These are phyloP conservation scores for Erynnis tages DNA, from an alignment of 2,888 invertebrate species.

Conservation along the genomic window DNA sequence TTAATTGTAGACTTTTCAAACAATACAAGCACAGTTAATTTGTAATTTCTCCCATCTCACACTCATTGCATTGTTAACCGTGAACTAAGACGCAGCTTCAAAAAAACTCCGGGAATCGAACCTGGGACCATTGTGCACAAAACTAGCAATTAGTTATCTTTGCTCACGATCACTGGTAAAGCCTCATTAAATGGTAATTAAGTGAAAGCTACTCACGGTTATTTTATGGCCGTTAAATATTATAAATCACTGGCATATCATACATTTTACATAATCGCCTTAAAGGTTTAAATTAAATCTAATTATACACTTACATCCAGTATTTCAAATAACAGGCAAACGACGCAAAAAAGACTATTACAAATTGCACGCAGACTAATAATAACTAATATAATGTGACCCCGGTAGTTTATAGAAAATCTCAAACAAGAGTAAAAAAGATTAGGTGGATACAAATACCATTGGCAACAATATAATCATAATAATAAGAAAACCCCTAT, in stretches of 20 bases:
- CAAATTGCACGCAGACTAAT: too few relatives aligned
- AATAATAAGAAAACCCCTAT: too few relatives aligned
- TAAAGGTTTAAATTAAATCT: neutral
- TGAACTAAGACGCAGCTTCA: neutral
- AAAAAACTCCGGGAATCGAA: conserved; percentile 20
- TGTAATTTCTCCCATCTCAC: conserved; percentile 22
- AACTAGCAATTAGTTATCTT: neutral
- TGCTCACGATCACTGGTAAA: neutral
- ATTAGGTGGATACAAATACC: too few relatives aligned
- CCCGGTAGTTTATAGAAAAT: too few relatives aligned
- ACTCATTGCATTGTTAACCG: conserved; percentile 13
- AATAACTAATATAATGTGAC: too few relatives aligned
- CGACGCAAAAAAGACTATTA: too few relatives aligned
- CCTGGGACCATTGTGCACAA: conserved; percentile 8
- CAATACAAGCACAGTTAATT: conserved; percentile 10
- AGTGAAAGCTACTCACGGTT: conserved; percentile 4
- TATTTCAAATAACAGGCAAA: too few relatives aligned
- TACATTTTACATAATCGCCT: neutral
- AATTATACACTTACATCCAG: too few relatives aligned
- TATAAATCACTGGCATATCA: too few relatives aligned
- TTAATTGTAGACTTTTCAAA: conserved; percentile 10
- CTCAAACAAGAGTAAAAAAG: too few relatives aligned
- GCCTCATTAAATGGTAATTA: conserved; percentile 10
- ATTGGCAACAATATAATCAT: too few relatives aligned
- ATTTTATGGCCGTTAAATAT: neutral